Base-by-base conservation (phyloP, 2,888 invertebrate genomes). In the Leucophenga maculata region DNA sequence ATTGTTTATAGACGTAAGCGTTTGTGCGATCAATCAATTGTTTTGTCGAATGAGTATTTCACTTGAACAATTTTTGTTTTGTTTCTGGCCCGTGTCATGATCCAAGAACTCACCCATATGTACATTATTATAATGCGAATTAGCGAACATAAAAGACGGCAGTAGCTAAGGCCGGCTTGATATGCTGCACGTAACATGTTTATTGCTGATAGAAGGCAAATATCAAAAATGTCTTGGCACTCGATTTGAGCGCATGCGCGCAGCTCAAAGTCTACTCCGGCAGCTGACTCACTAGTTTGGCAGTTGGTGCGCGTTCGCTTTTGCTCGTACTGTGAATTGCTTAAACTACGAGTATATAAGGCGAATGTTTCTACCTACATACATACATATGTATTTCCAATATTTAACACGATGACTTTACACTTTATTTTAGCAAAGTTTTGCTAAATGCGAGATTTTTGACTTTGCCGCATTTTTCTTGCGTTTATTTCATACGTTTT, bases 321-420 rank as follows among this genome's bases (percentile, higher is more conserved):
- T 22, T 9, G 55, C 55, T 32, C 22, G 62, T 22, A 20, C 22
- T 46, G 46, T 64, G 46, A 14, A 13, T 14, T 64, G 62, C 22
- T 22, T 46, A 16, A 26, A 26, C 2, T 26, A 26, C 26, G 2
- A 26, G 26, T 26, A 26, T 26, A 26, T 26, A 26, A 26, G 26
- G 4, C 26, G 26, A 26, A 26, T 26, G 8, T 55, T 9, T 55
- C 20, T 55, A n/a, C n/a, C 3, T 31, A n/a, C 22, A 31, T 48
- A 50, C 2, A 13, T 8, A 65, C n/a, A 48, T 50, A 18, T 20
- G 18, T 14, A 64, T 31, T 32, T 32, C 48, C 3, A 26, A 26
- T 26, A 26, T 26, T 64, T 64, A 46, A 48, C 22, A 46, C 48
- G 44, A 74, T 83, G 80, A 80, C 75, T 81, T 72, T 69, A 20